phyloP scores from a whole-genome alignment of 2,888 invertebrate genomes.

The Sesia apiformis region DNA sequence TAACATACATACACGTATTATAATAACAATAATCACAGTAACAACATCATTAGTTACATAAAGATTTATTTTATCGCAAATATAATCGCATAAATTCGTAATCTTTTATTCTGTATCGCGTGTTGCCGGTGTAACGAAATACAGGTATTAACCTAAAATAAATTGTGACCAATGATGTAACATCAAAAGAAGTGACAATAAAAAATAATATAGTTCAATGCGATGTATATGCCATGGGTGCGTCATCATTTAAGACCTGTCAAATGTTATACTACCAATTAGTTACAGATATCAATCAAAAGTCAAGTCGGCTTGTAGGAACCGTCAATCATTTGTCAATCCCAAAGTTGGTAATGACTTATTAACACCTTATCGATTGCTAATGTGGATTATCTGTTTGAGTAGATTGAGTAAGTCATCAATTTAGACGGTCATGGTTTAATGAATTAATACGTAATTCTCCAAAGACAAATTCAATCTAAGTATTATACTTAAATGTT shows the following conservation, averaged over 20 bases:
- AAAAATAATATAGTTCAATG: not conserved
- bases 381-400: not conserved
- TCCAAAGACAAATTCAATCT: too few relatives aligned
- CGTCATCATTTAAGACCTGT: not conserved
- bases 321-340: constrained; percentile 20
- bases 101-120: too few relatives aligned
- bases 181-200: not conserved
- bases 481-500: too few relatives aligned
- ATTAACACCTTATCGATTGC: not conserved
- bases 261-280: constrained; percentile 12
- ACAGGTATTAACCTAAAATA: too few relatives aligned
- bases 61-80: too few relatives aligned
- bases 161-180: not conserved
- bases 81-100: too few relatives aligned
- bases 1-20: too few relatives aligned
- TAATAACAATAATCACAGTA: too few relatives aligned
- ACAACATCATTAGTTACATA: too few relatives aligned
- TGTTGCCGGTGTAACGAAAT: too few relatives aligned
- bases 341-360: not conserved
- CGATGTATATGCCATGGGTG: not conserved
- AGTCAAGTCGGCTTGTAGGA: constrained; percentile 18
- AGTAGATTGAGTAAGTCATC: not conserved
- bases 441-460: not conserved
- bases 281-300: constrained; percentile 28
- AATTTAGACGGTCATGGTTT: not conserved